phyloP scores from a whole-genome alignment of 2,888 invertebrate species.

The Drosophila pseudotakahashii region DNA sequence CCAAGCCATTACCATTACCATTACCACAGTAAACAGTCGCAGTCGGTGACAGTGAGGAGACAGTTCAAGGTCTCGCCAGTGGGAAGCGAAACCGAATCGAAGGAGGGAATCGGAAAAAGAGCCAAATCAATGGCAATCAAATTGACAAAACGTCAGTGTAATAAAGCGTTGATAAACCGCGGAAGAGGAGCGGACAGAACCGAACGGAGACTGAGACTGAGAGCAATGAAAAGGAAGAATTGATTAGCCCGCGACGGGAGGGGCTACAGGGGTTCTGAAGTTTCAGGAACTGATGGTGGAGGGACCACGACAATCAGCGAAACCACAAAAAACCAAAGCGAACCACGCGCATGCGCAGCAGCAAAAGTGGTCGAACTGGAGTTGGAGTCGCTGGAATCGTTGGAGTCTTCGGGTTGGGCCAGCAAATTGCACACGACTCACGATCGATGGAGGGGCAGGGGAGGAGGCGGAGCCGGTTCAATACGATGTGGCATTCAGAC shows the following conservation, averaged over 20 bases:
- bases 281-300: no score
- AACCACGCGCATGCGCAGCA: constrained; percentile 56
- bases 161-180: constrained; percentile 82
- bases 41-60: constrained; percentile 36
- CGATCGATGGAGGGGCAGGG: constrained; percentile 28
- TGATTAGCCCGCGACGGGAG: constrained; percentile 57
- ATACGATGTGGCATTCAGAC: constrained; percentile 69
- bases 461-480: constrained; percentile 2
- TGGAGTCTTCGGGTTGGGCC: constrained; percentile 43
- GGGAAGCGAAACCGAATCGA: constrained; percentile 8
- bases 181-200: constrained; percentile 22
- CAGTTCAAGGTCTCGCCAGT: constrained; percentile 68
- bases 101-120: constrained; percentile 36
- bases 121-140: constrained; percentile 81
- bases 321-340: constrained; percentile 52
- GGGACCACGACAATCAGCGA: constrained; percentile 44
- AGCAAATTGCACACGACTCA: constrained; percentile 74
- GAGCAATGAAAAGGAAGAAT: constrained; percentile 61
- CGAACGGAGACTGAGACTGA: constrained; percentile 7
- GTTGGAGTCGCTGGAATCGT: no score
- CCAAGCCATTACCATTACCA: constrained; percentile 69
- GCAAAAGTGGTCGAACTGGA: constrained; percentile 59
- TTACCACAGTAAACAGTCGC: constrained; percentile 55
- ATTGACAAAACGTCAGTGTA: constrained; percentile 82
- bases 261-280: background rate